phyloP scores from a whole-genome alignment of 2,888 invertebrate genomes.

The Lycia hirtaria region DNA sequence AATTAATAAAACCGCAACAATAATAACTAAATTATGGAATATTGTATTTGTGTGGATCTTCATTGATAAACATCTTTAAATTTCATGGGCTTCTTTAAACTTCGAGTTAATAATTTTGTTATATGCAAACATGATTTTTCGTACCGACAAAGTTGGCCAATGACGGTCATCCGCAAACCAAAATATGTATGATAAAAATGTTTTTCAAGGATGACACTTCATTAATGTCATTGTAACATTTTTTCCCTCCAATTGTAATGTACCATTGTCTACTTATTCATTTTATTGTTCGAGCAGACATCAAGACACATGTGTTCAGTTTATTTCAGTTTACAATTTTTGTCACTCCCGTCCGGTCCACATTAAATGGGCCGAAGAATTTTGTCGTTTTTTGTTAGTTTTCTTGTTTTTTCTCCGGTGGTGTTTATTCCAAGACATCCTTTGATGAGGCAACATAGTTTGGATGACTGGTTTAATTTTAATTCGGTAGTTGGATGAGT shows the following conservation, averaged over 20 bases:
- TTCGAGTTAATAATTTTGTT: too few relatives aligned
- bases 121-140: too few relatives aligned
- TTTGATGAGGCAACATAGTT: conserved; percentile 69
- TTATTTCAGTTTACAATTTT: conserved; percentile 83
- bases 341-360: conserved; percentile 84
- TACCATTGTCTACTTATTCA: conserved; percentile 35
- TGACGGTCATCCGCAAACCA: too few relatives aligned
- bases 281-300: conserved; percentile 57
- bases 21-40: too few relatives aligned
- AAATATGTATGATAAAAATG: too few relatives aligned
- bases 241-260: conserved; percentile 9
- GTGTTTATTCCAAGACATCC: conserved; percentile 72
- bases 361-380: conserved; percentile 83
- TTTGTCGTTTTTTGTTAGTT: conserved; percentile 71
- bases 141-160: too few relatives aligned
- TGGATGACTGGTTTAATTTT: conserved; percentile 64
- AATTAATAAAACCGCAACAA: too few relatives aligned
- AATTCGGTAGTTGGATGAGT: conserved; percentile 59
- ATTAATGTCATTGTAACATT: conserved; percentile 32
- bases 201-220: conserved; percentile 12
- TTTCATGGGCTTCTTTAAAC: too few relatives aligned
- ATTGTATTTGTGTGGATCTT: too few relatives aligned
- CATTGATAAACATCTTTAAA: too few relatives aligned
- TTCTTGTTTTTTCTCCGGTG: conserved; percentile 50
- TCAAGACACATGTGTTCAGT: conserved; percentile 78